Percentiles rank a stretch among this genome's conserved stretches.
Conservation (phyloP, 2,888 invertebrate genomes). For the Acronicta alni region DNA sequence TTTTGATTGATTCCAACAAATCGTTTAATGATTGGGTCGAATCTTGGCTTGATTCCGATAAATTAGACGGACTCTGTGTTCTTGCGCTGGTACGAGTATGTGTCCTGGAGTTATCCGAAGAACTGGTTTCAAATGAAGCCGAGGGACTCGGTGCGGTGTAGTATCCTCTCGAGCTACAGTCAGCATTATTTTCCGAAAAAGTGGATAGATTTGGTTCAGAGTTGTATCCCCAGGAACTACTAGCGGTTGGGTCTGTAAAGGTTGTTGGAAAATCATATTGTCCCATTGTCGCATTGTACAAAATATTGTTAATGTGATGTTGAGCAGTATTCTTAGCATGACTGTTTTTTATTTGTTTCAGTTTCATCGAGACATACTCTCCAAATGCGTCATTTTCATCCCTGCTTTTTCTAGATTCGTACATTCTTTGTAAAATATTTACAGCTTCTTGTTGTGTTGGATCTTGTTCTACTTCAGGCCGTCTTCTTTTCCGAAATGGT, state of each 20-base stretch:
- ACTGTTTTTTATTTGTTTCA: slow-evolving; percentile 46
- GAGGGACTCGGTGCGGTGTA: slow-evolving; percentile 38
- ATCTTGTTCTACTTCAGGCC: slow-evolving; percentile 38
- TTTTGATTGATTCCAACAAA: slow-evolving; percentile 50
- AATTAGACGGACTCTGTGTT: slow-evolving; percentile 18
- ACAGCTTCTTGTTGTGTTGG: slow-evolving; percentile 52
- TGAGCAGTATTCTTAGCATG: slow-evolving; percentile 14
- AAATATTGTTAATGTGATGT: slow-evolving; percentile 13
- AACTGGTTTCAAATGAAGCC: slow-evolving; percentile 13
- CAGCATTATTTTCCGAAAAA: slow-evolving; percentile 36
- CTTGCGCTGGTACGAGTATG: slow-evolving; percentile 37
- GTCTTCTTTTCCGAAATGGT: slow-evolving; percentile 26
- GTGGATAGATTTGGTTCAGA: slow-evolving; percentile 33
- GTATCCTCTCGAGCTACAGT: slow-evolving; percentile 53
- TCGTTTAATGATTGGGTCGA: slow-evolving; percentile 51
- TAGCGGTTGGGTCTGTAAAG: slow-evolving; percentile 41
- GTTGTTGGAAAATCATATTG: slow-evolving; percentile 41
- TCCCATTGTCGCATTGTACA: slow-evolving; percentile 6
- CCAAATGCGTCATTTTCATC: slow-evolving; percentile 43
- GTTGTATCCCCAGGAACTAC: slow-evolving; percentile 41
- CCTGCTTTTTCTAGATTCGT: slow-evolving; percentile 43
- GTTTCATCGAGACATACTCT: slow-evolving; percentile 50
- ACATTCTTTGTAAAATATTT: slow-evolving; percentile 47
- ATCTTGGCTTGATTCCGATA: slow-evolving; percentile 38
- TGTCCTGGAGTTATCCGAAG: slow-evolving; percentile 21